Conservation (phyloP, 37 sponge, comb jelly and placozoan species). For the Chondrosia reniformis region DNA sequence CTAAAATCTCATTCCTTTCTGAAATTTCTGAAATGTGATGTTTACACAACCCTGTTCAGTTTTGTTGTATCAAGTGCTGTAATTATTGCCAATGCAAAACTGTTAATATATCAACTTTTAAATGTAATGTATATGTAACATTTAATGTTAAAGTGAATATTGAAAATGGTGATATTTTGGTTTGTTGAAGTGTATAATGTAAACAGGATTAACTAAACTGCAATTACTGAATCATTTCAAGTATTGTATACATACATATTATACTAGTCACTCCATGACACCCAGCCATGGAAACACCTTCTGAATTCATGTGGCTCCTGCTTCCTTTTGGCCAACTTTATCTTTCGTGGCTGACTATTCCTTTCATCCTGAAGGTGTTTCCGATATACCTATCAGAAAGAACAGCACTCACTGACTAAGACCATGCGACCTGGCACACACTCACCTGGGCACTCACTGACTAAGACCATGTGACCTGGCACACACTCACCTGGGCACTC, state of each 20-base stretch:
- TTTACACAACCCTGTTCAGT: too few relatives aligned
- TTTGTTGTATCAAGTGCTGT: too few relatives aligned
- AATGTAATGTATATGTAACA: neutral
- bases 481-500: too few relatives aligned
- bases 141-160: neutral
- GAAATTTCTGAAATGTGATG: too few relatives aligned
- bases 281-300: slow-evolving; percentile 96
- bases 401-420: too few relatives aligned
- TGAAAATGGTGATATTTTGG: neutral
- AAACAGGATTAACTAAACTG: neutral
- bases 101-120: neutral
- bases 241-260: neutral
- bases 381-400: slow-evolving; percentile 61
- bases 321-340: slow-evolving; percentile 70
- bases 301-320: slow-evolving; percentile 86
- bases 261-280: slow-evolving; percentile 20
- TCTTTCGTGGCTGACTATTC: slow-evolving; percentile 34
- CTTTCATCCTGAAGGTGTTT: slow-evolving; percentile 55
- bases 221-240: neutral
- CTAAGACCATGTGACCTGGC: too few relatives aligned
- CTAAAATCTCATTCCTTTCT: too few relatives aligned
- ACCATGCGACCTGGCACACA: too few relatives aligned
- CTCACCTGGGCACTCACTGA: too few relatives aligned
- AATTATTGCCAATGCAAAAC: too few relatives aligned
- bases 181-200: neutral